Evolutionary conservation across 2,888 invertebrate species (phyloP).

Genomic region (Acanthoscelides obtectus): DNA sequence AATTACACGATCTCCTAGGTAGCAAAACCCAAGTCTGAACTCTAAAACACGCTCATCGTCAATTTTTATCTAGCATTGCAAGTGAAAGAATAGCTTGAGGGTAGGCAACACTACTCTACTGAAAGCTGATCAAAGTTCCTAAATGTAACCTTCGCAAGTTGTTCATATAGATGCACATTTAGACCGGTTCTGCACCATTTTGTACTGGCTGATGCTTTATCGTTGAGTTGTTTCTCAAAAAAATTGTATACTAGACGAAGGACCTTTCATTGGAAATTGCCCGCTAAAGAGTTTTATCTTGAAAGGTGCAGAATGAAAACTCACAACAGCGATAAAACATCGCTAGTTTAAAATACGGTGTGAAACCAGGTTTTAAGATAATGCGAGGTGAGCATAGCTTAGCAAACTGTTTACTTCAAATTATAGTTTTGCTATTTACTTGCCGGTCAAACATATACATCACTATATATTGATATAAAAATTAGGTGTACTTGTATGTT

Average conservation of each 20-base stretch:
- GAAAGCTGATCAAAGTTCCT: slow-evolving; percentile 47
- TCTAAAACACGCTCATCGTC: background rate
- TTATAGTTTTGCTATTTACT: slow-evolving; percentile 44
- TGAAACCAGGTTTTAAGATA: background rate
- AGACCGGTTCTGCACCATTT: slow-evolving; percentile 13
- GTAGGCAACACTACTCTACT: slow-evolving; percentile 10
- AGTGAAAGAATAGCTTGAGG: slow-evolving; percentile 15
- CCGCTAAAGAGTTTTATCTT: too few relatives aligned
- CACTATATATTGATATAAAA: slow-evolving; percentile 42
- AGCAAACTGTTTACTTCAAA: slow-evolving; percentile 43
- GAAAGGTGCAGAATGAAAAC: too few relatives aligned
- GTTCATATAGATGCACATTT: slow-evolving; percentile 34
- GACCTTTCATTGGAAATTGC: too few relatives aligned
- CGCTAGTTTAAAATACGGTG: background rate
- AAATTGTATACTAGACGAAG: too few relatives aligned
- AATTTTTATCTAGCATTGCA: background rate
- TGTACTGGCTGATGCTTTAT: background rate
- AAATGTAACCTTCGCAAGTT: slow-evolving; percentile 44
- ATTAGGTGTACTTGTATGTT: slow-evolving; percentile 42
- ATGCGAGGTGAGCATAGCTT: slow-evolving; percentile 28
- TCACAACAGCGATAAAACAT: too few relatives aligned
- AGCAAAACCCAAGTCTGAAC: too few relatives aligned
- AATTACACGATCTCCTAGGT: too few relatives aligned
- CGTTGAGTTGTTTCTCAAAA: background rate
- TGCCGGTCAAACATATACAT: slow-evolving; percentile 45